Base-by-base conservation (phyloP, 2,888 invertebrate species). In the Polymixis flavicincta region DNA sequence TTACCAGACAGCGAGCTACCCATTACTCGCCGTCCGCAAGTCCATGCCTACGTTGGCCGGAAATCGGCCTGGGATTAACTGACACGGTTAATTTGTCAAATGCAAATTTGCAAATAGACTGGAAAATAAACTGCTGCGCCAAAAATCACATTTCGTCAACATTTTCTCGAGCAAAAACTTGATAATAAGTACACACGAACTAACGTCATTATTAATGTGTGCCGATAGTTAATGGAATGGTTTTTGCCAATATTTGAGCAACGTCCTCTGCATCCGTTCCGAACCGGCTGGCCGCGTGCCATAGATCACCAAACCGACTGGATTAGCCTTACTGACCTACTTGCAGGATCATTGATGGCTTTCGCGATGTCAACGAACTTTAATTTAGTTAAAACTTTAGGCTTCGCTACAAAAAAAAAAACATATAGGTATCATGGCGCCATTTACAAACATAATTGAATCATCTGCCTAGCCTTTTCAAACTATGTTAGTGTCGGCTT, bases 201-300 rank as follows among this genome's bases (percentile, higher is more conserved):
- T 63, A 74, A 85, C 84, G 78, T 65, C 76, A 80, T 84, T 78
- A 82, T 80, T 80, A 76, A 88, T 80, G 66, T 78, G 70, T 79
- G 85, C 65, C 85, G 78, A 82, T 80, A 72, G 70, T 74, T 82
- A 80, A 76, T 77, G 63, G 63, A 74, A 78, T 80, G 69, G 66
- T 88, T 87, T 86, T 88, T 88, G 80, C 85, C 75, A 67, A 80
- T 74, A 78, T 87, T 86, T 88, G 68, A 87, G 83, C 85, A 85
- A 85, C 78, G 77, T 87, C 86, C 80, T 73, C 64, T 54, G 66
- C 65, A 85, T 88, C 87, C 85, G 86, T 37, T 75, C 65, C 74
- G 57, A 86, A 87, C 87, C 85, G 82, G 80, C 83, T 17, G 32
- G 32, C 71, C 22, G 64, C 67, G 50, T 45, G 66, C 74, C 78